Conservation (phyloP, 2,888 invertebrate genomes). For the Synanthedon andrenaeformis region DNA sequence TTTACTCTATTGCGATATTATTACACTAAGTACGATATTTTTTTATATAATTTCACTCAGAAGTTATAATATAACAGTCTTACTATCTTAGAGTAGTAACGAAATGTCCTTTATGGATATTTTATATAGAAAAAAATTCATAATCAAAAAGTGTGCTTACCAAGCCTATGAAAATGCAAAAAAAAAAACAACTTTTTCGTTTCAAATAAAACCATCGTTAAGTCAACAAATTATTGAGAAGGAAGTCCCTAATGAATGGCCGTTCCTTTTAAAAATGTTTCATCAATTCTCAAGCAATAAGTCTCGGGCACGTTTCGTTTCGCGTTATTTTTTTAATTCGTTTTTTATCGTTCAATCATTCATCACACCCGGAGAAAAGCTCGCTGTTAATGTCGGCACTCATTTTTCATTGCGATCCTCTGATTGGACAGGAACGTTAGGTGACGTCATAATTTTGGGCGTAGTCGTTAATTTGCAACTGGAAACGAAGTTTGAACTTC, state of each 20-base stretch:
- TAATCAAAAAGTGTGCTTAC: too few relatives aligned
- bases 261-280: neutral
- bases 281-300: constrained; percentile 1
- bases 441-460: constrained; percentile 27
- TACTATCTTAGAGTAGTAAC: too few relatives aligned
- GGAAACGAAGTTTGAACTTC: constrained; percentile 7
- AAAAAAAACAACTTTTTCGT: too few relatives aligned
- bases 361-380: constrained; percentile 25
- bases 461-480: constrained; percentile 25
- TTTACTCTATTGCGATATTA: too few relatives aligned
- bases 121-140: too few relatives aligned
- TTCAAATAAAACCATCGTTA: neutral
- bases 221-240: neutral
- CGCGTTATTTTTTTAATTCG: constrained; percentile 14
- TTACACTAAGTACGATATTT: too few relatives aligned
- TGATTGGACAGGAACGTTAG: constrained; percentile 39
- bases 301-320: neutral
- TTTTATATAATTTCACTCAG: too few relatives aligned
- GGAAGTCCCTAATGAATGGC: neutral
- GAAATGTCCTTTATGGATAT: too few relatives aligned
- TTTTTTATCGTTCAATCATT: constrained; percentile 25
- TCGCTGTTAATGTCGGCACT: constrained; percentile 25
- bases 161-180: too few relatives aligned
- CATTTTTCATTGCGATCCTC: constrained; percentile 39
- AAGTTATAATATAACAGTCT: too few relatives aligned